These are phyloP conservation scores for Pissodes strobi DNA, from an alignment of 1,140 invertebrate genomes.

Conservation along the genomic window DNA sequence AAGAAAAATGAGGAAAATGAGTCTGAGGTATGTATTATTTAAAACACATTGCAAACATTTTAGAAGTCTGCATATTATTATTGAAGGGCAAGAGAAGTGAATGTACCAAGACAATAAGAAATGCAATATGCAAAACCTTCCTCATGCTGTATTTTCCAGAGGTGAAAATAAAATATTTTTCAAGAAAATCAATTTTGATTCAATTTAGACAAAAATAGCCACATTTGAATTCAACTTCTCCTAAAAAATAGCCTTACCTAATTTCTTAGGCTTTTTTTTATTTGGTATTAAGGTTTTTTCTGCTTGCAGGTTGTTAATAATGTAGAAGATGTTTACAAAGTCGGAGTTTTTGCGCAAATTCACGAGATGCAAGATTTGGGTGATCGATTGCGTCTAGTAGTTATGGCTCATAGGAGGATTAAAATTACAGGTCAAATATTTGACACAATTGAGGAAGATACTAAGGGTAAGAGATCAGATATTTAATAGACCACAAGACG, in stretches of 20 bases:
- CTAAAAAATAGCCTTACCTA: too few species aligned
- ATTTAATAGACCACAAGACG: too few species aligned
- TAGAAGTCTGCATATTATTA: too few species aligned
- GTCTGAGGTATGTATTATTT: constrained; percentile 62
- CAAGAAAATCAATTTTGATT: too few species aligned
- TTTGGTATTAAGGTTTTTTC: constrained; percentile 59
- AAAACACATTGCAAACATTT: not conserved
- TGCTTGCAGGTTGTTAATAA: constrained; percentile 73
- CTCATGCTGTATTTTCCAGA: too few species aligned
- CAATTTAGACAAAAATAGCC: too few species aligned
- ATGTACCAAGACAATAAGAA: too few species aligned
- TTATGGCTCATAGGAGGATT: constrained; percentile 91
- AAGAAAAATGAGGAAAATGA: constrained; percentile 91
- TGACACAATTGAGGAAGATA: constrained; percentile 64
- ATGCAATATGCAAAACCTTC: too few species aligned
- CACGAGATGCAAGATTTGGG: constrained; percentile 96
- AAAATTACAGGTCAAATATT: constrained; percentile 77
- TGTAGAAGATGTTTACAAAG: constrained; percentile 84
- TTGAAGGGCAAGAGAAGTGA: too few species aligned
- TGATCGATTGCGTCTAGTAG: constrained; percentile 86
- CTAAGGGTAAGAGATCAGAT: constrained; percentile 38
- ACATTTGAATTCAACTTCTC: too few species aligned
- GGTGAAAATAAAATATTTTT: too few species aligned
- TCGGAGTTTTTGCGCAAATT: constrained; percentile 98
- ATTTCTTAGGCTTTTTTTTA: not conserved